Evolutionary conservation across 2,888 invertebrate genomes (phyloP).

Genomic region (Trisateles emortualis): DNA sequence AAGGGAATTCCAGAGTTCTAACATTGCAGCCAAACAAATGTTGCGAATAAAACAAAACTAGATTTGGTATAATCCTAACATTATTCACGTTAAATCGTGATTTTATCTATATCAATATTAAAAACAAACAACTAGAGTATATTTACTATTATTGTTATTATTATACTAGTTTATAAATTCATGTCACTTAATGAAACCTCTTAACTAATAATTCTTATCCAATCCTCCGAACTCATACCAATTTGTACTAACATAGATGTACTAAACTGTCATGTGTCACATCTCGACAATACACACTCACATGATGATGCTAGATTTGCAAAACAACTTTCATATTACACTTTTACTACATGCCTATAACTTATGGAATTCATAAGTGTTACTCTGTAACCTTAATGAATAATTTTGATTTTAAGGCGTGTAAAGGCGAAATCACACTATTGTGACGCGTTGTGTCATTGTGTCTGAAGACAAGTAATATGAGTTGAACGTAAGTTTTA

Average conservation of each 20-base stretch:
- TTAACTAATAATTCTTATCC: conserved; percentile 40
- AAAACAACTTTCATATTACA: no score
- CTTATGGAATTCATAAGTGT: no score
- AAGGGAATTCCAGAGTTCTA: conserved; percentile 64
- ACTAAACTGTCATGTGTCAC: conserved; percentile 48
- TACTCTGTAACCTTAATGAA: no score
- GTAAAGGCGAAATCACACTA: no score
- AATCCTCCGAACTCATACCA: conserved; percentile 37
- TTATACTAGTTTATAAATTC: conserved; percentile 44
- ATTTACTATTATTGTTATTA: conserved; percentile 39
- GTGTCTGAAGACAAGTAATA: no score
- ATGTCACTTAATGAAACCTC: conserved; percentile 37
- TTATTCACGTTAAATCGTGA: conserved; percentile 36
- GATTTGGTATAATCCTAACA: conserved; percentile 37
- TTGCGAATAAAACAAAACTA: conserved; percentile 20
- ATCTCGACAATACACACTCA: neutral
- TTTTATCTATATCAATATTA: conserved; percentile 38
- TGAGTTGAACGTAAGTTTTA: no score
- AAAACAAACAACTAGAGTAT: conserved; percentile 46
- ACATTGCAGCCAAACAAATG: conserved; percentile 20
- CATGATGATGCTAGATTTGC: neutral
- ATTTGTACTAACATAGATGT: conserved; percentile 68
- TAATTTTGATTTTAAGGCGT: no score
- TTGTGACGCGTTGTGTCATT: no score
- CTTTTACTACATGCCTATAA: no score